Conservation (phyloP, 92 coral and sea anemone species). For the Porites rus region DNA sequence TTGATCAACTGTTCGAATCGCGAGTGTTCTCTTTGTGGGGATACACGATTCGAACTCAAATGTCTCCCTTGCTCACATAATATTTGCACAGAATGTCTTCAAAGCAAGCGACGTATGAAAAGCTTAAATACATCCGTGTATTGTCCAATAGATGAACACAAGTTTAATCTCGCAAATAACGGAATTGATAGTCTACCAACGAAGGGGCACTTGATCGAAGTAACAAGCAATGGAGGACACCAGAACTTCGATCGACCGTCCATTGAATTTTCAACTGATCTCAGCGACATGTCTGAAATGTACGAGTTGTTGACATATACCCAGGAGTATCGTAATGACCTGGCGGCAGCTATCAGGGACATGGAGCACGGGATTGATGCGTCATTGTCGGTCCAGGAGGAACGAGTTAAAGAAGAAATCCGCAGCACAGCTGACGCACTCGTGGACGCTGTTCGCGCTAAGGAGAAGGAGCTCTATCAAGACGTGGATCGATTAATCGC, state of each 20-base stretch:
- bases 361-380: constrained; percentile 30
- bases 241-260: background rate
- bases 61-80: constrained; percentile 38
- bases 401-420: constrained; percentile 29
- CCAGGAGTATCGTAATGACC: constrained; percentile 41
- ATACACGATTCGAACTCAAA: constrained; percentile 21
- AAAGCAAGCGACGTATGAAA: background rate
- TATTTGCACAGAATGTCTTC: constrained; percentile 29
- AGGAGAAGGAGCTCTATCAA: constrained; percentile 29
- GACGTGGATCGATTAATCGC: constrained; percentile 38
- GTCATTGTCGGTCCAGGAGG: constrained; percentile 30
- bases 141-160: constrained; percentile 32
- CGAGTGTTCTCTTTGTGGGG: constrained; percentile 16
- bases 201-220: constrained; percentile 28
- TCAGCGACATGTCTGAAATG: background rate
- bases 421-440: constrained; percentile 13
- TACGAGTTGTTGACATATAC: constrained; percentile 33
- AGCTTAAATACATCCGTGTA: constrained; percentile 1
- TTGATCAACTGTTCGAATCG: constrained; percentile 2
- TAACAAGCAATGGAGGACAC: background rate
- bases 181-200: constrained; percentile 33
- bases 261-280: background rate
- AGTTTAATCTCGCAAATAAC: background rate
- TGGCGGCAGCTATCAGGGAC: constrained; percentile 26
- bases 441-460: constrained; percentile 18